A percentile compares a stretch with the other conserved stretches of the same genome.
Conservation (phyloP, 1,140 invertebrate species). For the Gyrodactylus salaris region DNA sequence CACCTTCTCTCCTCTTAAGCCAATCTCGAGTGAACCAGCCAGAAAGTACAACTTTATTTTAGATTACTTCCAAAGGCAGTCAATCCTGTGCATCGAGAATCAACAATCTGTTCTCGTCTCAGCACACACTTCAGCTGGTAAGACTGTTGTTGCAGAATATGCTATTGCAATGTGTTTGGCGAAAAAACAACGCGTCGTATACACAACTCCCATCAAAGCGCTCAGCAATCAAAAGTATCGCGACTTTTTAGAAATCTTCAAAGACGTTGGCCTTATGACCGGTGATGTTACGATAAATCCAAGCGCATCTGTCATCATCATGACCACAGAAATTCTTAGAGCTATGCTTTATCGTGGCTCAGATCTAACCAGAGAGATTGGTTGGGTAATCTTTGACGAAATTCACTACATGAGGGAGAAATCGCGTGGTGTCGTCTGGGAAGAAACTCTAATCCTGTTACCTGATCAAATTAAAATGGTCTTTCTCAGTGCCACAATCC, state of each 20-base stretch:
- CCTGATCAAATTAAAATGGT: slow-evolving; percentile 94
- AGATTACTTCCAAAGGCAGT: slow-evolving; percentile 91
- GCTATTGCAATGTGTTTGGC: slow-evolving; percentile 33
- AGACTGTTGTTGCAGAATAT: slow-evolving; percentile 71
- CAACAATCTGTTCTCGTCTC: slow-evolving; percentile 81
- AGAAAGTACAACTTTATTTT: slow-evolving; percentile 73
- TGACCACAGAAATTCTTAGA: slow-evolving; percentile 97
- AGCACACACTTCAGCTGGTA: slow-evolving; percentile 95
- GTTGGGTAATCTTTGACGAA: slow-evolving; percentile 98
- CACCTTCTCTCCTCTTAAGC: not conserved
- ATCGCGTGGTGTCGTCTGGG: slow-evolving; percentile 88
- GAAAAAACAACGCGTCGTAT: slow-evolving; percentile 60
- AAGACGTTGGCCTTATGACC: slow-evolving; percentile 78
- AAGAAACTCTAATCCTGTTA: slow-evolving; percentile 82
- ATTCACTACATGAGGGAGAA: slow-evolving; percentile 99
- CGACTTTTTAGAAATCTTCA: slow-evolving; percentile 81
- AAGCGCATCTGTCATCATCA: slow-evolving; percentile 74
- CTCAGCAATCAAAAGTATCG: slow-evolving; percentile 96
- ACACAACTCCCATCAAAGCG: slow-evolving; percentile 96
- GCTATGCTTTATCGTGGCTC: slow-evolving; percentile 95
- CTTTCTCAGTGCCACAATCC: slow-evolving; percentile 92
- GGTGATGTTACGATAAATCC: slow-evolving; percentile 98
- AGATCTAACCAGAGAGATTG: slow-evolving; percentile 78
- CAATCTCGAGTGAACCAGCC: slow-evolving; percentile 26
- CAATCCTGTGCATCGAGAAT: slow-evolving; percentile 82